Evolutionary conservation across 2,888 invertebrate genomes (phyloP), one percentile per base, ranked within the genome.

Genomic region (Hedychridium roseum): DNA sequence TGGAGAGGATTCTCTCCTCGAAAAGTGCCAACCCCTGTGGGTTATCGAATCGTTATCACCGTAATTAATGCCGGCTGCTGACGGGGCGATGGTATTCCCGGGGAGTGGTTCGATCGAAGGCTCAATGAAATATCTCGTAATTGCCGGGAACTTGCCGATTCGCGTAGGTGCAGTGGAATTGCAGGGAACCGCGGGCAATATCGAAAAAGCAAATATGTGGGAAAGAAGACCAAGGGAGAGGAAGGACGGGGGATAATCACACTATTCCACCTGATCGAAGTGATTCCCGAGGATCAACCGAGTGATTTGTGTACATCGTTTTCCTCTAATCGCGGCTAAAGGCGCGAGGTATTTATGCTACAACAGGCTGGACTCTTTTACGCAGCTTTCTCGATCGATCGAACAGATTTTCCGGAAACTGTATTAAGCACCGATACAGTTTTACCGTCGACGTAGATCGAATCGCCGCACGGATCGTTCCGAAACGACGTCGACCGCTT

Each of bases 121-220:
- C 45, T 40, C 54, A 59, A 54, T 57, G 61, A 60, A 65, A 63
- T 63, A 60, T 61, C 64, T 58, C 52, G 60, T 60, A 63, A 63
- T 65, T 64, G 64, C 54, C 53, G 44, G 57, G 50, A 60, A 59
- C 43, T 59, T 56, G 43, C 53, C 56, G 52, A 50, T 45, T 50
- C 52, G 32, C 54, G 51, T 47, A 43, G 52, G 51, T 49, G 45
- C 38, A 32, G 14, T 9, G 15, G 15, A 15, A 32, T 14, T 12
- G 16, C 9, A 14, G 12, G 14, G 15, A 32, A 14, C 32, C 7
- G 15, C 11, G 32, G 32, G 16, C 7, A 38, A 46, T 58, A 58
- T 49, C 23, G 42, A 2, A 15, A 37, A 6, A 9, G 16, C 16
- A 32, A 4, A 17, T 4, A 32, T 3, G 2, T 9, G 16, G 7